Base-by-base conservation (phyloP, 2,888 invertebrate species). In the Sesamia inferens region DNA sequence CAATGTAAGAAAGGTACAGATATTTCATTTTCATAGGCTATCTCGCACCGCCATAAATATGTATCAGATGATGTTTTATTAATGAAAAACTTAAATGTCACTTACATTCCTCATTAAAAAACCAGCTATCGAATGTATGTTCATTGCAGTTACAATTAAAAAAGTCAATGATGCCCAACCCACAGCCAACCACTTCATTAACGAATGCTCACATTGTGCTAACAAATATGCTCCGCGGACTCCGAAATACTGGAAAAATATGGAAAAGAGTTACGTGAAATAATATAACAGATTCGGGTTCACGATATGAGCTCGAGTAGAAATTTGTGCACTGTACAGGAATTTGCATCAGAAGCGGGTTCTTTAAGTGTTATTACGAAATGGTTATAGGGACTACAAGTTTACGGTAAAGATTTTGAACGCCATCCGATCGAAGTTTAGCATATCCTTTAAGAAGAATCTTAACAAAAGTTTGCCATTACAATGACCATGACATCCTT, bases 101-200 rank as follows among this genome's bases (percentile, higher is more conserved):
- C 94, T 93, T 75, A 94, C 94, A 86, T 93, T 94, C 69, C 71
- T 78, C 58, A 92, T 74, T 66, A 94, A 83, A 79, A 88, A 93
- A 51, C 85, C 88, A 11, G 87, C 84, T 66, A 93, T 80, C 5
- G 91, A 89, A 82, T 90, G 92, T 10, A 90, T 77, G 61, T 92
- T 89, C 70, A 91, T 86, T 44, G 88, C 71, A 19, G 82, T 24
- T 3, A 92, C 90, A 19, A 88, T 74, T 6, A 88, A 14, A 54
- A 90, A 16, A 14, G 90, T 87, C 2, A 91, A 76, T 0, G 61
- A n/a, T 48, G 91, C 88, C 93, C 93, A 94, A 5, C 69, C 31
- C 0, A 79, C 31, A 0, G 91, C 90, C 19, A 78, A 22, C 31
- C 67, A 84, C 59, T 62, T 85, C 55, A 51, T 22, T 44, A 78